These are phyloP conservation scores for Galago senegalensis DNA, from an alignment of 2,797 vertebrate species.

Conservation along the genomic window DNA sequence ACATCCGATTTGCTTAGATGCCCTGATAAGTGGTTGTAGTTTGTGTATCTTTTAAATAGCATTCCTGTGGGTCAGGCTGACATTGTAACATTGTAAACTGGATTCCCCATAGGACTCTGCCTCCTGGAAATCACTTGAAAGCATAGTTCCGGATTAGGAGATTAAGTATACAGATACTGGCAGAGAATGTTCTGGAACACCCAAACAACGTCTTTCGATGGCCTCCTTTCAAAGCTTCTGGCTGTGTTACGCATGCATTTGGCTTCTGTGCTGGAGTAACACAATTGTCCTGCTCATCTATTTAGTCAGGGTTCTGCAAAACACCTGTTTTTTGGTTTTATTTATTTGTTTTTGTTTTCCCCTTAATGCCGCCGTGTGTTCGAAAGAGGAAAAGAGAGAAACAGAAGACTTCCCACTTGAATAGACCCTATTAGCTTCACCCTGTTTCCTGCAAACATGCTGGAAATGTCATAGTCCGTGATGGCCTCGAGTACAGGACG, in stretches of 20 bases:
- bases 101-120: background rate
- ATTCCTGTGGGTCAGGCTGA: slow-evolving; percentile 35
- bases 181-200: background rate
- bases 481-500: slow-evolving; percentile 41
- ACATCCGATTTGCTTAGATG: slow-evolving; percentile 52
- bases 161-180: background rate
- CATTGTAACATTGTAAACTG: background rate
- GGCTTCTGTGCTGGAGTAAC: background rate
- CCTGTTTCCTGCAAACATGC: slow-evolving; percentile 49
- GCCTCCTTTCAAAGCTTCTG: background rate
- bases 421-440: slow-evolving; percentile 72
- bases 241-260: background rate
- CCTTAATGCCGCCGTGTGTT: slow-evolving; percentile 13
- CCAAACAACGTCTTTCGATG: background rate
- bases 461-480: slow-evolving; percentile 51
- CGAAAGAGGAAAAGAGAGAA: background rate
- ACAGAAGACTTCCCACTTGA: slow-evolving; percentile 46
- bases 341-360: background rate
- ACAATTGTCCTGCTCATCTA: background rate
- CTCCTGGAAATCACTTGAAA: slow-evolving; percentile 20
- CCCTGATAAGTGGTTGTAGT: slow-evolving; percentile 42
- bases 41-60: slow-evolving; percentile 64
- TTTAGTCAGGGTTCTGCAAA: slow-evolving; percentile 2
- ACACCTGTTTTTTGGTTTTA: background rate
- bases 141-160: background rate